These are phyloP conservation scores for Pogonomyrmex californicus DNA, from an alignment of 1,140 invertebrate genomes.

Conservation along the genomic window DNA sequence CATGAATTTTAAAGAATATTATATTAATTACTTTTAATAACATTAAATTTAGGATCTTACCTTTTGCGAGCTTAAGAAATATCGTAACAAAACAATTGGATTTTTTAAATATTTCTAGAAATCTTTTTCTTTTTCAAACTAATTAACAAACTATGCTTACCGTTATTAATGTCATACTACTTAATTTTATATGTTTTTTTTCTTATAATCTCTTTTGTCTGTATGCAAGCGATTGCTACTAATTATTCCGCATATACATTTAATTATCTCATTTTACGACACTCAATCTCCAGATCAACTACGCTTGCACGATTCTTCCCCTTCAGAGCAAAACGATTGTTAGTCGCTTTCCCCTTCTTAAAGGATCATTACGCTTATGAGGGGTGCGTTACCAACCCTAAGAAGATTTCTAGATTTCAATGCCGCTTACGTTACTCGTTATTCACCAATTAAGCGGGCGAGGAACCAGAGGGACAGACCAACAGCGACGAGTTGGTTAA, in stretches of 20 bases:
- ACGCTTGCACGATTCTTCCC: too few species aligned
- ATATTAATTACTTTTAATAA: background rate
- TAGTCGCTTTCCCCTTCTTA: slow-evolving; percentile 19
- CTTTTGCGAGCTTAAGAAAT: background rate
- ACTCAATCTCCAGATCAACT: background rate
- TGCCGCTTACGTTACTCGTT: slow-evolving; percentile 27
- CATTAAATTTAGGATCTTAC: background rate
- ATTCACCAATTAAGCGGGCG: slow-evolving; percentile 50
- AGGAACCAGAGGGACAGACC: background rate
- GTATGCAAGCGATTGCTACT: too few species aligned
- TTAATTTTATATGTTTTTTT: too few species aligned
- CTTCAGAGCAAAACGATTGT: background rate
- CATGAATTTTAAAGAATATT: background rate
- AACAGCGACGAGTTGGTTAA: slow-evolving; percentile 4
- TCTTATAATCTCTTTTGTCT: background rate
- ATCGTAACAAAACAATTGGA: background rate
- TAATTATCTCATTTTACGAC: background rate
- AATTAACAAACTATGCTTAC: background rate
- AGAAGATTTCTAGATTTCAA: slow-evolving; percentile 9
- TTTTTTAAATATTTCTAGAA: background rate
- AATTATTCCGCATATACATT: background rate
- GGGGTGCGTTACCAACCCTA: background rate
- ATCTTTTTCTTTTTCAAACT: background rate
- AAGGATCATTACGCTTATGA: slow-evolving; percentile 31
- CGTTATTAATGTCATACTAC: background rate